Percentiles rank a stretch among this genome's conserved stretches.
Evolutionary conservation across 35 echinoderm and acorn worm species (phyloP).

Genomic region (Heliocidaris erythrogramma): DNA sequence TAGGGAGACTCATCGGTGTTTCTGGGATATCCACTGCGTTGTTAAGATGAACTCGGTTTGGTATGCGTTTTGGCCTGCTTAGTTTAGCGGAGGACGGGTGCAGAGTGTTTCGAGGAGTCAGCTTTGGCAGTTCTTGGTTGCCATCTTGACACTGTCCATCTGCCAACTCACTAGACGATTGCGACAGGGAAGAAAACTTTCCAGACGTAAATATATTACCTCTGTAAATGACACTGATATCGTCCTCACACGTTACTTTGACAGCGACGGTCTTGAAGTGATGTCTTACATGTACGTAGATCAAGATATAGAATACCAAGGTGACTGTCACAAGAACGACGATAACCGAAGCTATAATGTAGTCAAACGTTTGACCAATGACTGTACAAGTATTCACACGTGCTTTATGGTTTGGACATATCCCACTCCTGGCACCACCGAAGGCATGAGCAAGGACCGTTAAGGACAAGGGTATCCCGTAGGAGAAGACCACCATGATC

Average conservation of each 20-base stretch:
- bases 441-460: neutral
- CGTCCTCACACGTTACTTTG: neutral
- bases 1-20: neutral
- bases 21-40: neutral
- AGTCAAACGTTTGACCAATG: neutral
- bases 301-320: neutral
- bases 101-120: neutral
- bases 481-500: neutral
- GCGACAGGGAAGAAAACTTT: neutral
- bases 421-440: slow-evolving; percentile 15
- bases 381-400: slow-evolving; percentile 15
- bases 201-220: neutral
- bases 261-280: slow-evolving; percentile 14
- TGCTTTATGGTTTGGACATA: neutral
- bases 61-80: neutral
- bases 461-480: neutral
- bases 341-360: neutral
- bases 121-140: neutral
- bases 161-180: neutral
- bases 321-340: neutral
- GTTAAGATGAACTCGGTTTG: neutral
- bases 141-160: neutral
- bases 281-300: neutral
- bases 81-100: neutral
- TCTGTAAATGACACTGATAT: neutral